phyloP scores from a whole-genome alignment of 2,113 vertebrate genomes.

The Meles meles region DNA sequence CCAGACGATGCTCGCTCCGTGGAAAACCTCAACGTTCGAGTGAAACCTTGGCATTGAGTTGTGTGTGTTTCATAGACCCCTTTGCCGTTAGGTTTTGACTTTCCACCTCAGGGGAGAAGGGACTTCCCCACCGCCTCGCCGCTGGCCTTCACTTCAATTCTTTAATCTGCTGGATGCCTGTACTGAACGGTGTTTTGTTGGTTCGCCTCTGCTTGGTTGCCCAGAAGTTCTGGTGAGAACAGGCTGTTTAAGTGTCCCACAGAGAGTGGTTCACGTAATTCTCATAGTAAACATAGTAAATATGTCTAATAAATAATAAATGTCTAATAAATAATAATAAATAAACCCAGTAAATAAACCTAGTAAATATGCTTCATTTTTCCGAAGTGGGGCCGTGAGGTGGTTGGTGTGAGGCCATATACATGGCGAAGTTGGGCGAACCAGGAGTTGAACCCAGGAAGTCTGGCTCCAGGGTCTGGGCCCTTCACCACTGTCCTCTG shows the following conservation, averaged over 20 bases:
- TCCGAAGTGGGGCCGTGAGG: not conserved
- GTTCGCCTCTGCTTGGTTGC: not conserved
- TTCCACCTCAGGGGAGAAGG: not conserved
- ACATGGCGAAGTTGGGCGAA: not conserved
- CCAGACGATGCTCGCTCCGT: not conserved
- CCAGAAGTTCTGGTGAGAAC: not conserved
- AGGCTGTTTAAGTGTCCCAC: not conserved
- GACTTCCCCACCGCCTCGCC: not conserved
- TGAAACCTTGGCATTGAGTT: not conserved
- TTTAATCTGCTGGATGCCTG: not conserved
- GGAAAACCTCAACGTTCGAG: not conserved
- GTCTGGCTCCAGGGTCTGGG: rapidly evolving
- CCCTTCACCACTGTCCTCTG: not conserved
- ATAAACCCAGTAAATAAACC: too few relatives aligned
- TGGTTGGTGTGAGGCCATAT: not conserved
- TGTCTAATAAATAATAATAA: too few relatives aligned
- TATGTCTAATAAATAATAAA: too few relatives aligned
- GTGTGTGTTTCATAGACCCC: rapidly evolving
- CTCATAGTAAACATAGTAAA: not conserved
- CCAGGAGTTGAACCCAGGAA: not conserved
- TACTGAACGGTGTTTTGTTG: not conserved
- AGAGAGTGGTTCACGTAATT: not conserved
- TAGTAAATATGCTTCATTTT: not conserved
- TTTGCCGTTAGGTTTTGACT: not conserved
- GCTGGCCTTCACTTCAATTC: not conserved